Evolutionary conservation across 2,888 invertebrate genomes (phyloP), one percentile per base, ranked within the genome.

Genomic region (Conops quadrifasciatus): DNA sequence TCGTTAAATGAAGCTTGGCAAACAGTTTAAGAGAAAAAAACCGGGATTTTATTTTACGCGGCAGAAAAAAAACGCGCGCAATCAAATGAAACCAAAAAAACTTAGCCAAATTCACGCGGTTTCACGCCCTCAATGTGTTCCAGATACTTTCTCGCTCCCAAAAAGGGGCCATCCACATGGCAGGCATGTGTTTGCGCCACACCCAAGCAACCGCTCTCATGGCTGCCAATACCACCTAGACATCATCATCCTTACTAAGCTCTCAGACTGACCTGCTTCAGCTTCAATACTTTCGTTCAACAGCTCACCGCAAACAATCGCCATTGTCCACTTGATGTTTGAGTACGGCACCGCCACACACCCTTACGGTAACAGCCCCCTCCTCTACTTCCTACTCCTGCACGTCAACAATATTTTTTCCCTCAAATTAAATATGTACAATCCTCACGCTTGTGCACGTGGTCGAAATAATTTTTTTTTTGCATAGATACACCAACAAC

Each of bases 1-100:
- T 67, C 70, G 53, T 63, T 71, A 71, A 71, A 71, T 71, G 71
- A 68, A 71, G 71, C 71, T 53, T 59, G 69, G 28, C 59, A 60
- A 67, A 60, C 67, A 49, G 49, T 59, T 49, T 67, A 19, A 60
- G 26, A 60, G 30, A 60, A n/a, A n/a, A n/a, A n/a, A n/a, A n/a
- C n/a, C n/a, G n/a, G n/a, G n/a, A n/a, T n/a, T n/a, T n/a, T n/a
- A n/a, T n/a, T n/a, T n/a, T n/a, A 15, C 58, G 58, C 30, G 2
- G 24, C 45, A 21, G 63, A n/a, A 21, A 24, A 45, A 63, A 63
- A 63, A 62, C 16, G n/a, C 36, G 43, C 30, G 5, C 5, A 49
- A 16, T 16, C 16, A 36, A 62, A 36, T 43, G 28, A n/a, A 56
- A 66, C 28, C 53, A 49, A 47, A 65, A 9, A 56, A 60, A 62